These are phyloP conservation scores for Philaethria dido DNA, from an alignment of 2,888 invertebrate genomes.

Conservation along the genomic window DNA sequence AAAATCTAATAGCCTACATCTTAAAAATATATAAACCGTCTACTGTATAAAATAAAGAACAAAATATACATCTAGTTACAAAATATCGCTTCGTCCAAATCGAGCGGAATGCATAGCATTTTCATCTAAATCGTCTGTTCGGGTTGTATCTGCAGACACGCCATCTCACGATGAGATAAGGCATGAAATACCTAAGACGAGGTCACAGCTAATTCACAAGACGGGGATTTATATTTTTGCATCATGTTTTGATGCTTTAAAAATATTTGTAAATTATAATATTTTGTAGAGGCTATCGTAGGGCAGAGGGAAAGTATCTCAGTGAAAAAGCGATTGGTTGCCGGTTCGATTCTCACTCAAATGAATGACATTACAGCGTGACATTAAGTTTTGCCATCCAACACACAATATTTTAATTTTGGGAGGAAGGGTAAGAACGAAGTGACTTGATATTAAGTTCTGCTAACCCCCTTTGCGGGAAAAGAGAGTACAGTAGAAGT, in stretches of 20 bases:
- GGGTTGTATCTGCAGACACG: slow-evolving; percentile 6
- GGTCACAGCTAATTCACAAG: slow-evolving; percentile 9
- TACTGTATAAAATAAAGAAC: neutral
- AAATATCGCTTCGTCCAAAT: neutral
- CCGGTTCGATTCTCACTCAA: too few relatives aligned
- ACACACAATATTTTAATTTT: too few relatives aligned
- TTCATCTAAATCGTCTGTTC: slow-evolving; percentile 11
- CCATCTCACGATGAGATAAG: slow-evolving; percentile 19
- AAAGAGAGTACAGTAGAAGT: too few relatives aligned
- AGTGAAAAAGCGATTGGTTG: too few relatives aligned
- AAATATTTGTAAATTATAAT: neutral
- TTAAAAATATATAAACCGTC: too few relatives aligned
- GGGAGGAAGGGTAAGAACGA: too few relatives aligned
- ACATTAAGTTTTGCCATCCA: too few relatives aligned
- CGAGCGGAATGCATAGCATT: slow-evolving; percentile 19
- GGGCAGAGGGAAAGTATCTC: too few relatives aligned
- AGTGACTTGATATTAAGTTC: too few relatives aligned
- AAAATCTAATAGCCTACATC: too few relatives aligned
- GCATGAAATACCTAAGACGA: slow-evolving; percentile 10
- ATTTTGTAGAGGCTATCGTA: neutral
- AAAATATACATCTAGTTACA: neutral
- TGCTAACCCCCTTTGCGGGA: too few relatives aligned
- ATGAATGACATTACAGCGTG: too few relatives aligned
- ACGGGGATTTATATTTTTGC: neutral
- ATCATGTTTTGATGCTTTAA: neutral